Conservation (phyloP, 2,797 vertebrate species). For the Brachyrhaphis roseni region DNA sequence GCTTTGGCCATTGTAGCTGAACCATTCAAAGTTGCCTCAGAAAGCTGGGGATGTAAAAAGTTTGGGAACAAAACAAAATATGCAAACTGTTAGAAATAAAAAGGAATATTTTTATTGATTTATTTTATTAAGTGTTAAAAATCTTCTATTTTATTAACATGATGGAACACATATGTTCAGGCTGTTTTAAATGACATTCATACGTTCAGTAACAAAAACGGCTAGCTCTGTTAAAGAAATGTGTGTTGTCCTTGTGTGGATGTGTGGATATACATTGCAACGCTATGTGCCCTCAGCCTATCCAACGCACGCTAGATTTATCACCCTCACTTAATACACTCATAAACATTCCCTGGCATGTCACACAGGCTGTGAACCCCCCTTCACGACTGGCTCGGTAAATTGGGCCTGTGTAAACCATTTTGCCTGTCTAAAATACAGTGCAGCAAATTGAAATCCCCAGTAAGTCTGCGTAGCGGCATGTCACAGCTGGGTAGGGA, state of each 20-base stretch:
- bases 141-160: neutral
- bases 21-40: neutral
- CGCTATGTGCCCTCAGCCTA: slow-evolving; percentile 34
- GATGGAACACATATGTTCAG: neutral
- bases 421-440: slow-evolving; percentile 71
- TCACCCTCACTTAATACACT: slow-evolving; percentile 76
- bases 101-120: neutral
- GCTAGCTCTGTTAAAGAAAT: slow-evolving; percentile 2
- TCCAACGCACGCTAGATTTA: slow-evolving; percentile 65
- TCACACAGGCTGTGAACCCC: slow-evolving; percentile 63
- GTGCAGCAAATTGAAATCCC: slow-evolving; percentile 77
- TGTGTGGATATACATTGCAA: slow-evolving; percentile 49
- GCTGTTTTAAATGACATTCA: slow-evolving; percentile 12
- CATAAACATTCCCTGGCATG: slow-evolving; percentile 73
- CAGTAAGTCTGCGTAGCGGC: slow-evolving; percentile 68
- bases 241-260: slow-evolving; percentile 45
- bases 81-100: neutral
- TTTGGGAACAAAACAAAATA: neutral
- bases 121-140: neutral
- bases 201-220: slow-evolving; percentile 15
- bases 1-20: neutral
- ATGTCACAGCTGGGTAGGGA: slow-evolving; percentile 71
- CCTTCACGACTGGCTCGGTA: slow-evolving; percentile 57
- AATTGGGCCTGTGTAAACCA: slow-evolving; percentile 78
- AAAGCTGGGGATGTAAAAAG: neutral